Base-by-base conservation (phyloP, 2,797 vertebrate genomes). In the Knipowitschia caucasica region DNA sequence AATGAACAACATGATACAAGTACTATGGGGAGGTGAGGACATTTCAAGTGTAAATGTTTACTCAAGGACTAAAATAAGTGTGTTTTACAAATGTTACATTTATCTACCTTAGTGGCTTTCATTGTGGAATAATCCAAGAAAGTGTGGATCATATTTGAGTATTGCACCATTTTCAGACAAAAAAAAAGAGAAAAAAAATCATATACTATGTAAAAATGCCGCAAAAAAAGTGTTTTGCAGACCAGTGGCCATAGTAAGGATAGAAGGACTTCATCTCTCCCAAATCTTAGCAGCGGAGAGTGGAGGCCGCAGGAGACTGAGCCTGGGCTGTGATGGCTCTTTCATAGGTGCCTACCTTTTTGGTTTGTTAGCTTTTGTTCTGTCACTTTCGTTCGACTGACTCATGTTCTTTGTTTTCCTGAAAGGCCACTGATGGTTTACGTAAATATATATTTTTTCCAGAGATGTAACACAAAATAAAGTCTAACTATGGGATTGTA, bases 1-100 rank as follows among this genome's bases (percentile, higher is more conserved):
- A 90, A 91, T 73, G 83, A 90, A 84, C 88, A 89, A 82, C 60
- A 86, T 82, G 88, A 75, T 74, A 78, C 80, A 83, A 85, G 77
- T 90, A 80, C 81, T 67, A 75, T 80, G 92, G 92, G 91, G 90
- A 89, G 90, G 86, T 27, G 90, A 91, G 83, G 93, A 92, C 93
- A 93, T 91, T 94, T 95, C 93, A 93, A 4, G 94, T 96, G 94
- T 96, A 92, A 92, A 93, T 95, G 95, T 98, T 98, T 98, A 98
- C 94, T 96, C 94, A 95, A 97, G 94, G 95, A 97, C 93, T 94
- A 85, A 89, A 91, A 91, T 88, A 88, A 92, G 91, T 94, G 90
- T 93, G 89, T 93, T 91, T 94, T 86, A 84, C 63, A 70, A 77
- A 88, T 94, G 93, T 92, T 92, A 93, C 91, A 92, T 94, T 90